Evolutionary conservation across 2,113 vertebrate genomes (phyloP), one percentile per base, ranked within the genome.

Genomic region (Brachirus orientalis): DNA sequence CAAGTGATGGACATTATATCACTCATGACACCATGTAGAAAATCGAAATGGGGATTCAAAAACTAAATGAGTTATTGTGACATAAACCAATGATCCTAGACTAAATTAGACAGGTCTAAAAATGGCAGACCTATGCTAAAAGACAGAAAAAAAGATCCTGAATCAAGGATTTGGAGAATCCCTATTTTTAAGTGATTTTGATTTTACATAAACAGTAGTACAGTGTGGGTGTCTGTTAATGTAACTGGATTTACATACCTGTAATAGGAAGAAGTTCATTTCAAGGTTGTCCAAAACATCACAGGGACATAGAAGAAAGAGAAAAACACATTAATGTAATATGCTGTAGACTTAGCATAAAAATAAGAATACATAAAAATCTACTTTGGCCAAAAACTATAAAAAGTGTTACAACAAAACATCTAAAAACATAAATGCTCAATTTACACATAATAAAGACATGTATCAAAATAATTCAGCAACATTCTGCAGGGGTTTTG

Each of bases 241-340:
- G 8, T 40, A 40, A 40, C 28, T 28, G 28, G 14, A 1, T 82
- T 76, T 57, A 82, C 77, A 77, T 90, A 91, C 89, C 88, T 91
- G 78, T 46, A 69, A 11, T 72, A 14, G 22, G 53, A 6, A 51
- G 36, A 67, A 0, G 52, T n/a, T n/a, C n/a, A n/a, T n/a, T n/a
- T n/a, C n/a, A 40, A 47, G 66, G 56, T 12, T 44, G 46, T 1
- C 28, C 28, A 4, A 19, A 38, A 41, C 56, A 71, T 54, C 76
- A 61, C 9, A 28, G 38, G 45, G 47, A 86, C 8, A 84, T 75
- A 54, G 47, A 76, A 86, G 55, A 77, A 36, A 90, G 46, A 37
- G 55, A 77, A 59, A 14, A 47, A 9, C 28, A 37, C 10, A 37
- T 77, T 79, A 80, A 46, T 62, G 18, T 37, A 63, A 40, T 48